phyloP scores from a whole-genome alignment of 2,113 vertebrate genomes.

The Tiliqua scincoides region DNA sequence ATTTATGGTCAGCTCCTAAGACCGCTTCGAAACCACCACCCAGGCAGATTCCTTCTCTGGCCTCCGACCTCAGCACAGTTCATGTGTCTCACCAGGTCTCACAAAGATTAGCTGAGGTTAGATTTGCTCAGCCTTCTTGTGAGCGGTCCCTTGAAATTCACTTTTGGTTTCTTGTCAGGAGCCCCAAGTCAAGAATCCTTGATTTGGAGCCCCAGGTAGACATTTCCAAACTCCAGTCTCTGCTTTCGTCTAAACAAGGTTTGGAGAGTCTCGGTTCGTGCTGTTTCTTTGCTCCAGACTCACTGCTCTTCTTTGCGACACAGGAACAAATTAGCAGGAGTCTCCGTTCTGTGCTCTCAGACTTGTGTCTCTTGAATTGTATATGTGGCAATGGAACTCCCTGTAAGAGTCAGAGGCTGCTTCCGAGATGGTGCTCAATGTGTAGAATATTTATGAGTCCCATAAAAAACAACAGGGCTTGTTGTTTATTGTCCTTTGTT shows the following conservation, averaged over 20 bases:
- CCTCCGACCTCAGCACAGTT: neutral
- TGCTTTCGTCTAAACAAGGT: neutral
- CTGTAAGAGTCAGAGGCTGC: neutral
- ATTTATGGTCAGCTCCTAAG: neutral
- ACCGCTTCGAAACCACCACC: no score
- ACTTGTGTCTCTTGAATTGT: neutral
- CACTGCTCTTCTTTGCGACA: neutral
- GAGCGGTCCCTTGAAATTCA: no score
- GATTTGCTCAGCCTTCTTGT: neutral
- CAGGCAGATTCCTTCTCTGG: no score
- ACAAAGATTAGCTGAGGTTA: neutral
- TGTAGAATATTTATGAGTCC: neutral
- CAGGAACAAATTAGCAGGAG: neutral
- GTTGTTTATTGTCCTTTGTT: neutral
- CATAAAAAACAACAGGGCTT: neutral
- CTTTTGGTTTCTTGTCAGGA: neutral
- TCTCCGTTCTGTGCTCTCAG: neutral
- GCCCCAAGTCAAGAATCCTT: neutral
- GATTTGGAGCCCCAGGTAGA: neutral
- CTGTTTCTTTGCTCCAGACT: neutral
- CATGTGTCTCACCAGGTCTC: neutral
- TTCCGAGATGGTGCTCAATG: neutral
- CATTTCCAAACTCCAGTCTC: no score
- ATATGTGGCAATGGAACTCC: neutral
- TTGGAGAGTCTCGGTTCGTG: neutral